phyloP scores from a whole-genome alignment of 2,113 vertebrate genomes.

The Nannospalax galili region DNA sequence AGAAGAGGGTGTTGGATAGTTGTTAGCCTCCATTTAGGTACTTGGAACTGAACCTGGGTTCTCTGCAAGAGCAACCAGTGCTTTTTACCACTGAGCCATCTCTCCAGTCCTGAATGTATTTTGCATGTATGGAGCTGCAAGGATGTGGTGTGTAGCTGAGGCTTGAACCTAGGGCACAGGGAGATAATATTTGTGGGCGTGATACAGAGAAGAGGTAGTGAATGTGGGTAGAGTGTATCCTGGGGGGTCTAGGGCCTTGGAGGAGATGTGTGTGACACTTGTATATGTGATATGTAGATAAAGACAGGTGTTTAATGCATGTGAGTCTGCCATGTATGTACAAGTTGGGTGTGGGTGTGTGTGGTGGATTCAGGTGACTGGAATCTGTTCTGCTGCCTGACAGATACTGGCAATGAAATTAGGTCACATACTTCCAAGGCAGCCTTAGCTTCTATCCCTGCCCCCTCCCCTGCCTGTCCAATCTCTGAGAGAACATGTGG shows the following conservation, averaged over 20 bases:
- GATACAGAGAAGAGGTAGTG: neutral
- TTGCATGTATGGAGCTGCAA: neutral
- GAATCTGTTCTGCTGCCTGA: neutral
- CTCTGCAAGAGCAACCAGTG: too few species aligned
- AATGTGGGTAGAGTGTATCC: too few species aligned
- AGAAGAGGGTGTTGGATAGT: too few species aligned
- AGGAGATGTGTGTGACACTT: neutral
- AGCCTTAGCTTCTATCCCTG: constrained; percentile 21
- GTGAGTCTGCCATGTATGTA: too few species aligned
- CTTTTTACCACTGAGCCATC: too few species aligned
- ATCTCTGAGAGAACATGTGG: accelerated
- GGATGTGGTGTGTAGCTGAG: neutral
- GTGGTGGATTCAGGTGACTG: neutral
- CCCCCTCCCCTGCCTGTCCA: neutral
- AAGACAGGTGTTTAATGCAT: neutral
- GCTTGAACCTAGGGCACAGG: too few species aligned
- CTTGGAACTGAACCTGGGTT: too few species aligned
- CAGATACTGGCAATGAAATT: constrained; percentile 30
- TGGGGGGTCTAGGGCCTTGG: too few species aligned
- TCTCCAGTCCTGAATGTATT: too few species aligned
- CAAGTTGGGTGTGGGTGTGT: neutral
- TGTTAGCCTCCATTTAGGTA: too few species aligned
- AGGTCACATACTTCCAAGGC: constrained; percentile 37
- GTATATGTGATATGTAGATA: neutral
- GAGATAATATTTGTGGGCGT: neutral